Evolutionary conservation across 2,113 vertebrate genomes (phyloP), one percentile per base, ranked within the genome.

Genomic region (Mandrillus leucophaeus): DNA sequence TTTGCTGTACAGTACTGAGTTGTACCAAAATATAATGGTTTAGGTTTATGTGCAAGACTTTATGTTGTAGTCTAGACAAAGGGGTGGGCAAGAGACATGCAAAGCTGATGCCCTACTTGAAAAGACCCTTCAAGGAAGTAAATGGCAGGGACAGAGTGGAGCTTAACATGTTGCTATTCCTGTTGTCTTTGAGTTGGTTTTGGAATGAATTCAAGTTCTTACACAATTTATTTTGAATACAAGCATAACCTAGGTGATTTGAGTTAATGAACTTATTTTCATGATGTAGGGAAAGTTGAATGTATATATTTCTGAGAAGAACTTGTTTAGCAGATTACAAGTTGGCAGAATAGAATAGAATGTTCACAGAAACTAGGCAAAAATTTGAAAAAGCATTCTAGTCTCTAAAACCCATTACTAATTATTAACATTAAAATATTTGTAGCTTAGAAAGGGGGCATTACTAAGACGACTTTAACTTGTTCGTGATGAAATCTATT

Each of bases 401-500:
- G 83, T 98, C 81, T 97, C 95, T 97, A 97, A 98, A 94, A 97
- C 57, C 27, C 88, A 80, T 95, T 90, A 87, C 32, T 97, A 93
- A 97, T 91, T 64, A 94, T 84, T 96, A 97, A 97, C 93, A 81
- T 96, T 80, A 83, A 98, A 98, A 97, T 97, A 97, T 91, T 97
- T 98, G 95, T 96, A 96, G 96, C 92, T 96, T 98, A 98, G 98
- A 97, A 97, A 95, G 85, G 6, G 6, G 6, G 75, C 98, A 78
- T 98, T 98, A 90, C 75, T 96, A 94, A 97, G 75, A 97, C 50
- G 90, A 93, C 79, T 98, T 97, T 96, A 95, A 97, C 86, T 93
- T 97, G 95, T 98, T 92, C 96, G 96, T 98, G 94, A 82, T 98
- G 98, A 98, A 98, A 93, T 93, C 97, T 97, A 27, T 97, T 90